These are phyloP conservation scores for Caracal caracal DNA, from an alignment of 2,113 vertebrate species.

Conservation along the genomic window DNA sequence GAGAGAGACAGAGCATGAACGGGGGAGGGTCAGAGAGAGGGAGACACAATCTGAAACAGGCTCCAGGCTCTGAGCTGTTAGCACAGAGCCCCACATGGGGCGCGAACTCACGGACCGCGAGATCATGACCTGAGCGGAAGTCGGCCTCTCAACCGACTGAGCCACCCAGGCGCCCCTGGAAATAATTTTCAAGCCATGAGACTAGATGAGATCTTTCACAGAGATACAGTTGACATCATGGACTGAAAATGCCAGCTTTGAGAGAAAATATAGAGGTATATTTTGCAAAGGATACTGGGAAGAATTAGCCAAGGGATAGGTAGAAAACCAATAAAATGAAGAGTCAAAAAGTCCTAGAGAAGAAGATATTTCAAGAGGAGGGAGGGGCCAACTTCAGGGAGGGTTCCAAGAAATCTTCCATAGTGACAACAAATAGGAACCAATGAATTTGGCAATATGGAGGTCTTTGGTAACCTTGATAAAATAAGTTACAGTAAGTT, in stretches of 20 bases:
- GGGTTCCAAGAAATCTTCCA: neutral
- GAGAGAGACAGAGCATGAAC: no score
- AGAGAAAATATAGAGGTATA: neutral
- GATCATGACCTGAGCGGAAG: no score
- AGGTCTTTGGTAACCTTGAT: neutral
- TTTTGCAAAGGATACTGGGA: neutral
- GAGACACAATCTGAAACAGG: no score
- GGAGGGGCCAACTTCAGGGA: neutral
- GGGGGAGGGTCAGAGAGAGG: no score
- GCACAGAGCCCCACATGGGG: no score
- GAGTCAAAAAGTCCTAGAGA: neutral
- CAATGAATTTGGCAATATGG: neutral
- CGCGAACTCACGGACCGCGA: rapidly evolving
- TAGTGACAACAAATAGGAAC: neutral
- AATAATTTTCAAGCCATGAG: neutral
- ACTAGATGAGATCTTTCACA: neutral
- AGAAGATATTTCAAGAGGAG: neutral
- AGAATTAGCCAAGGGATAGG: neutral
- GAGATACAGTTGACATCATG: neutral
- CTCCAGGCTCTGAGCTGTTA: no score
- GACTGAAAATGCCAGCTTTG: neutral
- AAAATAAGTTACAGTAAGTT: neutral
- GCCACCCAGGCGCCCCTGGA: neutral
- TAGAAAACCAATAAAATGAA: neutral
- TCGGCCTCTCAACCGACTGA: no score